Evolutionary conservation across 30 jellyfish, hydroid and myxozoan species (phyloP).

Genomic region (Kudoa iwatai): DNA sequence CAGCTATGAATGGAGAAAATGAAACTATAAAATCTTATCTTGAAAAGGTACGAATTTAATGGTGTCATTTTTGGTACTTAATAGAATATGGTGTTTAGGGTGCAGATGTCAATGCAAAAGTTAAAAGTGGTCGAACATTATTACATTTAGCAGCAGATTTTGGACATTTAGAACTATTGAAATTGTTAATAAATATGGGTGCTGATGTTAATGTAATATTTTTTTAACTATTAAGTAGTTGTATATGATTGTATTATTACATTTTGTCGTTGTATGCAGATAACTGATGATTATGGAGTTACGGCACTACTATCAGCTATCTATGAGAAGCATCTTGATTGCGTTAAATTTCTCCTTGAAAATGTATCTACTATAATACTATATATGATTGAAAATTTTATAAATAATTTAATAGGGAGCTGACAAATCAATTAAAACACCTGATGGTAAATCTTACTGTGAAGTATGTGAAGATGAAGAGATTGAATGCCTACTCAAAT

Average conservation of each 20-base stretch:
- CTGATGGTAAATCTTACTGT: conserved; percentile 20
- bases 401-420: conserved; percentile 15
- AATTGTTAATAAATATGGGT: too few species aligned
- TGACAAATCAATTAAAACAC: conserved; percentile 15
- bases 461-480: conserved; percentile 14
- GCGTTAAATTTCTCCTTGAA: conserved; percentile 17
- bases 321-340: conserved; percentile 24
- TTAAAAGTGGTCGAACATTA: too few species aligned
- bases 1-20: too few species aligned
- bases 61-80: too few species aligned
- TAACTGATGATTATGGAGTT: conserved; percentile 29
- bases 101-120: too few species aligned
- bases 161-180: too few species aligned
- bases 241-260: neutral
- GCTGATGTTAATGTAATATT: too few species aligned
- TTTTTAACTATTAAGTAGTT: too few species aligned
- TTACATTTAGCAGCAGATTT: too few species aligned
- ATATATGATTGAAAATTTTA: neutral
- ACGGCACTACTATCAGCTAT: conserved; percentile 40
- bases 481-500: conserved; percentile 9
- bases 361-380: conserved; percentile 4
- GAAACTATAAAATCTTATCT: too few species aligned
- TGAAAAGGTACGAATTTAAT: too few species aligned
- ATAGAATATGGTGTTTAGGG: too few species aligned
- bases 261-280: conserved; percentile 2